A percentile compares a stretch with the other conserved stretches of the same genome.
Evolutionary conservation across 2,797 vertebrate genomes (phyloP).

Genomic region (Odontamblyopus lacepedii): DNA sequence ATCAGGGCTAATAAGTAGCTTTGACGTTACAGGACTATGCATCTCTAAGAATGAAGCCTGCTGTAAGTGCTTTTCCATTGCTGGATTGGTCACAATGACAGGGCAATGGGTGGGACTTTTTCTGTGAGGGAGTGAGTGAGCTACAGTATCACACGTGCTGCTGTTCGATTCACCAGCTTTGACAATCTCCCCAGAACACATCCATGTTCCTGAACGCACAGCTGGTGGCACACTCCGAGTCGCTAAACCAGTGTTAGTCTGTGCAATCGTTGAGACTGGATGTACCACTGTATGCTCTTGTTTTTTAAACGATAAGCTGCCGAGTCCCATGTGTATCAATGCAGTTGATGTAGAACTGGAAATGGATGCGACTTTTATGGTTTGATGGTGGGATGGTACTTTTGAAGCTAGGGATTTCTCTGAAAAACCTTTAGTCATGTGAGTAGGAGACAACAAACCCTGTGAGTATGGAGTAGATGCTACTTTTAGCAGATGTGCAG

Average conservation of each 20-base stretch:
- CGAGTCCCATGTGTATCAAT: slow-evolving; percentile 41
- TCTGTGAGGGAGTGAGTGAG: slow-evolving; percentile 48
- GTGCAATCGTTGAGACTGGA: slow-evolving; percentile 44
- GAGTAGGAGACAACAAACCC: slow-evolving; percentile 37
- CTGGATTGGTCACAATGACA: slow-evolving; percentile 45
- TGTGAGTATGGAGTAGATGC: slow-evolving; percentile 26
- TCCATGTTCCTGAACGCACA: slow-evolving; percentile 60
- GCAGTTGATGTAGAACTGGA: slow-evolving; percentile 41
- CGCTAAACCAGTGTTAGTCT: slow-evolving; percentile 47
- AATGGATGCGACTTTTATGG: slow-evolving; percentile 39
- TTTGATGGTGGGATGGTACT: slow-evolving; percentile 37
- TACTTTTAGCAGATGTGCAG: slow-evolving; percentile 13
- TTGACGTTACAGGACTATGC: slow-evolving; percentile 74
- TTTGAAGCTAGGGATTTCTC: slow-evolving; percentile 23
- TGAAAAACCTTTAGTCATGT: slow-evolving; percentile 44
- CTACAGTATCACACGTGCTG: slow-evolving; percentile 51
- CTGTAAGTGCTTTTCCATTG: slow-evolving; percentile 48
- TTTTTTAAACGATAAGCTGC: slow-evolving; percentile 42
- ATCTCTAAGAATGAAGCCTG: slow-evolving; percentile 66
- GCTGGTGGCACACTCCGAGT: slow-evolving; percentile 62
- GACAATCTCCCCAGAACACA: slow-evolving; percentile 70
- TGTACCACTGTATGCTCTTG: slow-evolving; percentile 41
- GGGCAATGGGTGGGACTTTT: slow-evolving; percentile 46
- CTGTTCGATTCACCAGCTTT: slow-evolving; percentile 63
- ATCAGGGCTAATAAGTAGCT: slow-evolving; percentile 88